A percentile compares a stretch with the other conserved stretches of the same genome.
Evolutionary conservation across 2,888 invertebrate genomes (phyloP).

Genomic region (Yponomeuta sedellus): DNA sequence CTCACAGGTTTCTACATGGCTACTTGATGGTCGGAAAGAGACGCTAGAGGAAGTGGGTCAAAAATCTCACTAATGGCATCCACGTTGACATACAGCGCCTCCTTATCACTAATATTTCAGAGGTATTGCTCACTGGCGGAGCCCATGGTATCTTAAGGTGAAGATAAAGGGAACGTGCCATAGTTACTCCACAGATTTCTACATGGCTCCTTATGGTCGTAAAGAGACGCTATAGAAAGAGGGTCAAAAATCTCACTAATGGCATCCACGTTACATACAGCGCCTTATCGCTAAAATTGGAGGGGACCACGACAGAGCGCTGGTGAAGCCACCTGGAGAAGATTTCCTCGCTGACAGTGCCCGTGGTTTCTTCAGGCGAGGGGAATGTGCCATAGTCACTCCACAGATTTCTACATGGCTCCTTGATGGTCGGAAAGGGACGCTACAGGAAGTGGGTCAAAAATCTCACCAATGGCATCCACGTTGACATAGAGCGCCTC

Average conservation of each 20-base stretch:
- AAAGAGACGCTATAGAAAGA: too few species aligned
- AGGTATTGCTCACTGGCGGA: too few species aligned
- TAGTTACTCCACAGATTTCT: constrained; percentile 20
- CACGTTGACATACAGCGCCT: constrained; percentile 79
- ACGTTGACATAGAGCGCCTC: constrained; percentile 79
- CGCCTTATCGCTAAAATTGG: constrained; percentile 54
- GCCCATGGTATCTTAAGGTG: constrained; percentile 60
- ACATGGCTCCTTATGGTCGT: too few species aligned
- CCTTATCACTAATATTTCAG: too few species aligned
- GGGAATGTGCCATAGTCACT: constrained; percentile 76
- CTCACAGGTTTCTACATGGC: not conserved
- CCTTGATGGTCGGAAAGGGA: too few species aligned
- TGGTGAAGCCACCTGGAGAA: constrained; percentile 45
- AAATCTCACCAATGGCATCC: constrained; percentile 70
- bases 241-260: constrained; percentile 55
- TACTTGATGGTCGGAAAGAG: too few species aligned
- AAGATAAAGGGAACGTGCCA: constrained; percentile 82
- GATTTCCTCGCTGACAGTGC: constrained; percentile 38
- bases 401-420: not conserved
- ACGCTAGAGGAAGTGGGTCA: too few species aligned
- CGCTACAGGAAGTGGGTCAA: not conserved
- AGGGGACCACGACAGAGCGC: constrained; percentile 25
- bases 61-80: constrained; percentile 70
- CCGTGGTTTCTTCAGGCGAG: constrained; percentile 64
- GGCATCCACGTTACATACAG: constrained; percentile 79